A percentile compares a stretch with the other conserved stretches of the same genome.
phyloP scores from a whole-genome alignment of 2,113 vertebrate genomes.

The Empidonax alnorum region DNA sequence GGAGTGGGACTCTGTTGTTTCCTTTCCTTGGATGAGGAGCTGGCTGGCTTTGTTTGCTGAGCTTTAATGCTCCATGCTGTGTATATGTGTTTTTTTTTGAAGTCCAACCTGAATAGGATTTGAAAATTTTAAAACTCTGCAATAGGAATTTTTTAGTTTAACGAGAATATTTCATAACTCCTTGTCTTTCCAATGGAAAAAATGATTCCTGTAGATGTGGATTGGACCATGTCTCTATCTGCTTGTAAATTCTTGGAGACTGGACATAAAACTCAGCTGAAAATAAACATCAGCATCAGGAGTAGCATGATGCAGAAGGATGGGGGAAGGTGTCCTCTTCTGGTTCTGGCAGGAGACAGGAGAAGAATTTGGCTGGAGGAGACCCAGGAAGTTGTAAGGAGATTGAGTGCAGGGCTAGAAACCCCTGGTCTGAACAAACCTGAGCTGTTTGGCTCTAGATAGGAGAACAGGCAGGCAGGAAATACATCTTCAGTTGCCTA shows the following conservation, averaged over 20 bases:
- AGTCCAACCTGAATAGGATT: background rate
- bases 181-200: background rate
- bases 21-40: background rate
- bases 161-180: background rate
- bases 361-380: background rate
- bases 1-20: background rate
- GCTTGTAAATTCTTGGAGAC: background rate
- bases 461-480: background rate
- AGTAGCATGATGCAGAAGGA: background rate
- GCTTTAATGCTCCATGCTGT: background rate
- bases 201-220: background rate
- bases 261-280: background rate
- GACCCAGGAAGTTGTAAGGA: background rate
- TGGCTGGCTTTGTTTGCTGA: background rate
- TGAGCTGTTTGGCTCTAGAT: background rate
- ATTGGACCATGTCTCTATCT: background rate
- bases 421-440: background rate
- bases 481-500: background rate
- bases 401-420: background rate
- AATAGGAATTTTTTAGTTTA: background rate
- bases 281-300: background rate
- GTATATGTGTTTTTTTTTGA: background rate
- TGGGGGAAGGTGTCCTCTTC: background rate
- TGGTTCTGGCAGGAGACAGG: background rate
- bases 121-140: background rate